Conservation (phyloP, 2,888 invertebrate species). For the Dasysyrphus albostriatus region DNA sequence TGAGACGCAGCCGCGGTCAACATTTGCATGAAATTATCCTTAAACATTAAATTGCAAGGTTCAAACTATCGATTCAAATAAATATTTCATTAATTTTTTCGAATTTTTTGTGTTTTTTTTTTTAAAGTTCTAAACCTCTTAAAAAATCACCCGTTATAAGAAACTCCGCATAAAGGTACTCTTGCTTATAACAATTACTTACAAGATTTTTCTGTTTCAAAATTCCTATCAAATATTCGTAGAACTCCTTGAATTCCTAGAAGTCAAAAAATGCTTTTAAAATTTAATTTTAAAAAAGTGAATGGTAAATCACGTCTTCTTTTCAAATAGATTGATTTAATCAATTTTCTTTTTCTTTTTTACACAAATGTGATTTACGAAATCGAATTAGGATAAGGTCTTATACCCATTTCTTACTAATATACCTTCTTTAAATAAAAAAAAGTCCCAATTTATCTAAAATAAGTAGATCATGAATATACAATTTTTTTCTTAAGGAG, state of each 20-base stretch:
- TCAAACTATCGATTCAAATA: no score
- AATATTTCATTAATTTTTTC: no score
- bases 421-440: neutral
- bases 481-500: neutral
- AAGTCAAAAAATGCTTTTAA: neutral
- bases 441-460: neutral
- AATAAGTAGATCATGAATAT: neutral
- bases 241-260: neutral
- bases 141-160: no score
- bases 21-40: no score
- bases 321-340: slow-evolving; percentile 17
- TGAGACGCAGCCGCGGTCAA: no score
- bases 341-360: slow-evolving; percentile 17
- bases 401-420: neutral
- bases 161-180: no score
- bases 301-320: slow-evolving; percentile 27
- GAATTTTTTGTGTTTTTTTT: no score
- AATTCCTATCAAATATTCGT: neutral
- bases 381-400: neutral
- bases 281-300: neutral
- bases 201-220: no score
- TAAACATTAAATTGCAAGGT: no score
- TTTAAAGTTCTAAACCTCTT: no score
- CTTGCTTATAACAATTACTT: no score
- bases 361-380: slow-evolving; percentile 3